A percentile compares a stretch with the other conserved stretches of the same genome.
Conservation (phyloP, 2,888 invertebrate species). For the Elegia similella region DNA sequence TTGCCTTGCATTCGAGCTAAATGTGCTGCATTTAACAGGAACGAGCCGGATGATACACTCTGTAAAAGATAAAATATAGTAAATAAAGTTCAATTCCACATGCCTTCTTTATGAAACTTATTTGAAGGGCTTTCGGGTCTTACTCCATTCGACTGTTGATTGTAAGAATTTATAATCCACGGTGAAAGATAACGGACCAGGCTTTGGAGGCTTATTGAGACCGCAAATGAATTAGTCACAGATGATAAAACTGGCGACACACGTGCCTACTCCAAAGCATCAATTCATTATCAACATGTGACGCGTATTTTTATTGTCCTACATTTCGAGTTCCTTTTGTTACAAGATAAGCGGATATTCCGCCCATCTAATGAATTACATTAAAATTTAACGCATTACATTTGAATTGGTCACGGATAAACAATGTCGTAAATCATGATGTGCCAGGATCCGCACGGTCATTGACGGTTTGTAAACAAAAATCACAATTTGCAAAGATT, state of each 20-base stretch:
- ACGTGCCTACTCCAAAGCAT: not conserved
- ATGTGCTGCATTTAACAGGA: conserved; percentile 90
- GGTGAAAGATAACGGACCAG: not conserved
- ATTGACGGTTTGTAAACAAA: not conserved
- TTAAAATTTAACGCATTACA: not conserved
- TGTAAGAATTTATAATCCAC: too few relatives aligned
- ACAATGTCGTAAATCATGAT: not conserved
- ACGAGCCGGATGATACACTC: conserved; percentile 91
- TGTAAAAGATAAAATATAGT: conserved; percentile 57
- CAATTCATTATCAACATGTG: conserved; percentile 1
- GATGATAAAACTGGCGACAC: not conserved
- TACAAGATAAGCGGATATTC: not conserved
- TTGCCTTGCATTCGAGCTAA: conserved; percentile 80
- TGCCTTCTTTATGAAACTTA: too few relatives aligned
- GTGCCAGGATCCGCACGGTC: not conserved
- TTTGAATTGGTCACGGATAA: not conserved
- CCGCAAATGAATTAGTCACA: not conserved
- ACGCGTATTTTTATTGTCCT: not conserved
- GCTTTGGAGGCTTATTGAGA: not conserved
- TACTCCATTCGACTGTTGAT: too few relatives aligned
- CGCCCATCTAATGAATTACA: not conserved
- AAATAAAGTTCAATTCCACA: too few relatives aligned
- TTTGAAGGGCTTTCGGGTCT: too few relatives aligned
- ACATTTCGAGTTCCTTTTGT: not conserved
- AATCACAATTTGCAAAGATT: not conserved